Percentiles rank a stretch among this genome's conserved stretches.
Evolutionary conservation across 2,113 vertebrate species (phyloP).

Genomic region (Trichomycterus rosablanca): DNA sequence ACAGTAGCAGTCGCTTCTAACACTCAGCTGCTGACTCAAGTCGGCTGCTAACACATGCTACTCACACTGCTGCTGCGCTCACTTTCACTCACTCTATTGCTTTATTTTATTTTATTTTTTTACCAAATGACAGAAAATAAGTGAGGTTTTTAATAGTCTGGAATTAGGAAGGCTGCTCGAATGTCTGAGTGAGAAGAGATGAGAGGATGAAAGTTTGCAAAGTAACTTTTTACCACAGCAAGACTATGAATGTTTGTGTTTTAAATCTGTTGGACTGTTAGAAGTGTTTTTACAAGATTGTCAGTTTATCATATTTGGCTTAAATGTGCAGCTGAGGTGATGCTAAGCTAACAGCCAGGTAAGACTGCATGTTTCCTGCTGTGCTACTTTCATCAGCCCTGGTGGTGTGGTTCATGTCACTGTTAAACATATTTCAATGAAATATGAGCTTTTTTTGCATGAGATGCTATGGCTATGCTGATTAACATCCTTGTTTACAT

Average conservation of each 20-base stretch:
- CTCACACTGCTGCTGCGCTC: neutral
- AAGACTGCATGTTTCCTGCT: slow-evolving; percentile 18
- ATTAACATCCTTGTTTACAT: too few species aligned
- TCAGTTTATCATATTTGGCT: neutral
- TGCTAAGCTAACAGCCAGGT: slow-evolving; percentile 25
- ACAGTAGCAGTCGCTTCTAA: slow-evolving; percentile 21
- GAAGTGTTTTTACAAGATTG: neutral
- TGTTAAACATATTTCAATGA: too few species aligned
- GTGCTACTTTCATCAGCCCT: neutral
- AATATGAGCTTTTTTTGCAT: too few species aligned
- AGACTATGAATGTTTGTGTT: too few species aligned
- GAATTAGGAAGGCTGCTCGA: too few species aligned
- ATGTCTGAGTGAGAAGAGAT: neutral
- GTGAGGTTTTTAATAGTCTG: too few species aligned
- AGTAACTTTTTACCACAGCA: too few species aligned
- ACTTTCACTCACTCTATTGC: neutral
- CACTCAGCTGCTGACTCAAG: slow-evolving; percentile 3
- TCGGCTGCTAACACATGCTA: neutral
- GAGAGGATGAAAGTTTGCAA: neutral
- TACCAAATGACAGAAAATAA: neutral
- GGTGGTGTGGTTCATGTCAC: neutral
- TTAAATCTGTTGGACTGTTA: too few species aligned
- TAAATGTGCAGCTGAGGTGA: neutral
- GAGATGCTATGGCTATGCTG: too few species aligned
- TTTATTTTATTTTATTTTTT: neutral